phyloP scores from a whole-genome alignment of 2,888 invertebrate species.

The Julus scandinavius region DNA sequence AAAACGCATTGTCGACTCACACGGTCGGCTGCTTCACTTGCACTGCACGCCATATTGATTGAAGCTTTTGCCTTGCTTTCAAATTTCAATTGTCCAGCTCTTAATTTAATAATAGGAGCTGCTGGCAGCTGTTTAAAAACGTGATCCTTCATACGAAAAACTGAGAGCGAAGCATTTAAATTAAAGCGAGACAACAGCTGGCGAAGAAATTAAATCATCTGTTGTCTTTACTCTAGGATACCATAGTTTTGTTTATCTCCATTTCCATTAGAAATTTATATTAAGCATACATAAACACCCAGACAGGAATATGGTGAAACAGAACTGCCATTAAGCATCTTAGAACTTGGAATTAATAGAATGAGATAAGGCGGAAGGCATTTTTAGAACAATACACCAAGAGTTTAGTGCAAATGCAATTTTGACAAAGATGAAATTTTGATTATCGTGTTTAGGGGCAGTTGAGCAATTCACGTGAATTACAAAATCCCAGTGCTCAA shows the following conservation, averaged over 20 bases:
- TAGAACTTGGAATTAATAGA: not conserved
- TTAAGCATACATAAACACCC: not conserved
- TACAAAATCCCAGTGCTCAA: no score
- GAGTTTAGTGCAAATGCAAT: no score
- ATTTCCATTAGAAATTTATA: not conserved
- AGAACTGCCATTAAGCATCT: not conserved
- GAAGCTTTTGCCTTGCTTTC: not conserved
- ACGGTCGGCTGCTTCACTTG: slow-evolving; percentile 13
- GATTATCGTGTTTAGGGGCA: no score
- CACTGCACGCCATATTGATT: not conserved
- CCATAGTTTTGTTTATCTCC: not conserved
- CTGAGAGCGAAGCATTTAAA: slow-evolving; percentile 8
- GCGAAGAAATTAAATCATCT: slow-evolving; percentile 12
- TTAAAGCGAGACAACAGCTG: slow-evolving; percentile 15
- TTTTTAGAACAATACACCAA: no score
- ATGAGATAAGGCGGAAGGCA: not conserved
- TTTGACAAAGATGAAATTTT: no score
- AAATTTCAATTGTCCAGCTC: slow-evolving; percentile 16
- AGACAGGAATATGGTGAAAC: not conserved
- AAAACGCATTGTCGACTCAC: slow-evolving; percentile 34
- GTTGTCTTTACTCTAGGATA: not conserved
- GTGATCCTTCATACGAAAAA: not conserved
- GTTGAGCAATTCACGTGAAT: no score
- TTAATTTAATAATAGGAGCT: not conserved
- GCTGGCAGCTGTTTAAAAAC: slow-evolving; percentile 6